Evolutionary conservation across 2,888 invertebrate species (phyloP).

Genomic region (Muscina levida): DNA sequence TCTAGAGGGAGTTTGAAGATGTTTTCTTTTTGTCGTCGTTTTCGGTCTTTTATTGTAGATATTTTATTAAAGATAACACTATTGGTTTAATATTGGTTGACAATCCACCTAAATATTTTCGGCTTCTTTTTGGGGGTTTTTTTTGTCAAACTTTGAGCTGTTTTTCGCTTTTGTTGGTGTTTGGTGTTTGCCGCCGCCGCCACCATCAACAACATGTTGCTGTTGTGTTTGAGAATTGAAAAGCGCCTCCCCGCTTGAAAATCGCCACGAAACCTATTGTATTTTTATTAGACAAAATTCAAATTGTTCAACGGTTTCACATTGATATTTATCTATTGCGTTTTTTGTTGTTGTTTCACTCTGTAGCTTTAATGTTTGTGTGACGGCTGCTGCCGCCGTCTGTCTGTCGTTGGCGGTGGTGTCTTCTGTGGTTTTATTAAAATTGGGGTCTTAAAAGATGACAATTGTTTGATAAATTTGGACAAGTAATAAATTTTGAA

Average conservation of each 20-base stretch:
- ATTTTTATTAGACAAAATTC: conserved; percentile 39
- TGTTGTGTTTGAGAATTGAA: conserved; percentile 60
- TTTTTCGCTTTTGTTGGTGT: conserved; percentile 27
- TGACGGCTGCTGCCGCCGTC: background rate
- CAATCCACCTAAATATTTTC: conserved; percentile 62
- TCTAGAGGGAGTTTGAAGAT: conserved; percentile 23
- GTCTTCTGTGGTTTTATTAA: conserved; percentile 23
- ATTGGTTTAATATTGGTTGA: conserved; percentile 58
- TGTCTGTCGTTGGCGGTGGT: conserved; percentile 8
- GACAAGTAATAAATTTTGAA: conserved; percentile 54
- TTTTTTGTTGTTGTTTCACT: conserved; percentile 37
- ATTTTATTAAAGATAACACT: conserved; percentile 62
- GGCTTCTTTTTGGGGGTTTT: conserved; percentile 30
- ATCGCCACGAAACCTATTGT: conserved; percentile 28
- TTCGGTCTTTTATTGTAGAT: conserved; percentile 51
- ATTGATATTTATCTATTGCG: conserved; percentile 55
- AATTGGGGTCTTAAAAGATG: conserved; percentile 38
- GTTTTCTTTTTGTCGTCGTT: conserved; percentile 23
- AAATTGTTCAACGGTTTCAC: conserved; percentile 47
- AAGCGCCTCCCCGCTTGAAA: background rate
- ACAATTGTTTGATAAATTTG: conserved; percentile 48
- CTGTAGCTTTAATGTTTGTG: background rate
- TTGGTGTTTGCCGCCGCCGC: conserved; percentile 51
- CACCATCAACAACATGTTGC: conserved; percentile 61
- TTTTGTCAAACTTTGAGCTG: conserved; percentile 14